These are phyloP conservation scores for Ammospiza maritima DNA, from an alignment of 2,797 vertebrate species.

Conservation along the genomic window DNA sequence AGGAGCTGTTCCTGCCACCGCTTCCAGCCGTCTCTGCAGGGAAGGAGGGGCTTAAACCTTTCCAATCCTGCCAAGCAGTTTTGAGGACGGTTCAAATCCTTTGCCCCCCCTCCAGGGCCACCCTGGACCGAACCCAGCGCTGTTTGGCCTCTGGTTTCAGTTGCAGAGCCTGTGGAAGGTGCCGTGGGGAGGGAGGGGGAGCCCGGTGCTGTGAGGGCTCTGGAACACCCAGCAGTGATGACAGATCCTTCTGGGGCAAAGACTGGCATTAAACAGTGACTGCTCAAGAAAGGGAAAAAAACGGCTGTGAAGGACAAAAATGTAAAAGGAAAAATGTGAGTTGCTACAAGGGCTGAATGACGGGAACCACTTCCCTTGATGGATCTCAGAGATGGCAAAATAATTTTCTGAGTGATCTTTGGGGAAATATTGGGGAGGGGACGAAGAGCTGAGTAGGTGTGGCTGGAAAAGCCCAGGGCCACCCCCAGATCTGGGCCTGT, in stretches of 20 bases:
- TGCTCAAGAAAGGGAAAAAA: not conserved
- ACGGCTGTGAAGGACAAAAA: not conserved
- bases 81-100: not conserved
- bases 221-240: not conserved
- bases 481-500: not conserved
- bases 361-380: not conserved
- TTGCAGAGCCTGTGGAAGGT: not conserved
- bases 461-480: not conserved
- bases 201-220: not conserved
- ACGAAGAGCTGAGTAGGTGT: accelerated
- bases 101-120: not conserved
- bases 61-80: not conserved
- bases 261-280: not conserved
- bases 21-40: not conserved
- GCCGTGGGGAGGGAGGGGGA: not conserved
- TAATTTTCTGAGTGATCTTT: not conserved
- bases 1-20: not conserved
- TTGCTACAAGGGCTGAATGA: not conserved
- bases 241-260: conserved; percentile 15
- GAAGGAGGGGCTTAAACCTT: not conserved
- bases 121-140: not conserved
- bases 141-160: not conserved
- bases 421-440: not conserved
- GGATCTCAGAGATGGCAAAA: accelerated
- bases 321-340: not conserved